Percentiles rank a stretch among this genome's conserved stretches.
phyloP scores from a whole-genome alignment of 2,113 vertebrate species.

The Coregonus clupeaformis region DNA sequence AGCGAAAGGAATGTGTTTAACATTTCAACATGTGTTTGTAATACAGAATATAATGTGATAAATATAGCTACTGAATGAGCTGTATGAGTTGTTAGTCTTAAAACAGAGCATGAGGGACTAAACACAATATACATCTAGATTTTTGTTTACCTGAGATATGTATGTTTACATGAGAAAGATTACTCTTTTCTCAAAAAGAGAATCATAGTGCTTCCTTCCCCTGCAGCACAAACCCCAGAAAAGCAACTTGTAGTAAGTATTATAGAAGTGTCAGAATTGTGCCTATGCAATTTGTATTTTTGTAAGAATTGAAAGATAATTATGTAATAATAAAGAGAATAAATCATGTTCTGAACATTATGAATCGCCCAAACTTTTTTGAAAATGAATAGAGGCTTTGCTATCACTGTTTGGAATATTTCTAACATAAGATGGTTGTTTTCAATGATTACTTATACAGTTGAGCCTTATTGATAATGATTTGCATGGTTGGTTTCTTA shows the following conservation, averaged over 20 bases:
- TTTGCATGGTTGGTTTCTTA: too few relatives aligned
- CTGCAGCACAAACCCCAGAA: conserved; percentile 13
- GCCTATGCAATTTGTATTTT: conserved; percentile 2
- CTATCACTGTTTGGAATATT: too few relatives aligned
- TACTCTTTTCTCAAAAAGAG: background rate
- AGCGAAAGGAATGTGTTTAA: background rate
- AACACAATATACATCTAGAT: background rate
- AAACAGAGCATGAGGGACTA: background rate
- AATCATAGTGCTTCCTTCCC: background rate
- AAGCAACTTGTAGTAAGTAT: conserved; percentile 16
- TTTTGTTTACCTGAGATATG: background rate
- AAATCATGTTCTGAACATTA: background rate
- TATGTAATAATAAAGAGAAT: background rate
- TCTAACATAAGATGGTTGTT: too few relatives aligned
- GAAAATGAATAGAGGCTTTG: too few relatives aligned
- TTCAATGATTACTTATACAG: too few relatives aligned
- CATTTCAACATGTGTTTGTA: background rate
- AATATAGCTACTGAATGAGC: background rate
- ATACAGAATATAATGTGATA: background rate
- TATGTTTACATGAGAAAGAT: background rate
- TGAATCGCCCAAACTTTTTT: too few relatives aligned
- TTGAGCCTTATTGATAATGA: too few relatives aligned
- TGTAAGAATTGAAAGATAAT: background rate
- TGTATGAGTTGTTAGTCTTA: background rate
- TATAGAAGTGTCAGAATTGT: background rate